Evolutionary conservation across 2,113 vertebrate species (phyloP).

Genomic region (Siphamia tubifer): DNA sequence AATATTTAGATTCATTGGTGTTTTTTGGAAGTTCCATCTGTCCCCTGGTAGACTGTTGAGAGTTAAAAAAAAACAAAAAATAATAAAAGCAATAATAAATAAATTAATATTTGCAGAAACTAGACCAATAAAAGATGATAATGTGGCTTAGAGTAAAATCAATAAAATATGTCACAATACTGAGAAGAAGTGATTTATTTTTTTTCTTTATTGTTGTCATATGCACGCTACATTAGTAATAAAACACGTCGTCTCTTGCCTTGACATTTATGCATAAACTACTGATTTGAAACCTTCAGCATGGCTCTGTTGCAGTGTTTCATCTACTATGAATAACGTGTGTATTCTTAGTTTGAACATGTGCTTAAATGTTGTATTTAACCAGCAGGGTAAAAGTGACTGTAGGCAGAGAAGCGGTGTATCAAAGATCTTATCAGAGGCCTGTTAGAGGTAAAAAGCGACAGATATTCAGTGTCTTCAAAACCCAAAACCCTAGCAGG

Average conservation of each 20-base stretch:
- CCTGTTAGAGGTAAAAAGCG: conserved; percentile 25
- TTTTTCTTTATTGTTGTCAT: neutral
- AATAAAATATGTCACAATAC: too few relatives aligned
- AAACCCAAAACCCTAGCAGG: neutral
- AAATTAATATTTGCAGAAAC: too few relatives aligned
- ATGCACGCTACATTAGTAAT: neutral
- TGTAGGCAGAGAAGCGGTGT: neutral
- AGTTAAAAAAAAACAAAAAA: too few relatives aligned
- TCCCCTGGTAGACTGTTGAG: too few relatives aligned
- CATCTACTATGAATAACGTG: neutral
- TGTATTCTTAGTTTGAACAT: neutral
- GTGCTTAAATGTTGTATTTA: neutral
- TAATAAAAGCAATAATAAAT: too few relatives aligned
- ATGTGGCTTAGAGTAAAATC: conserved; percentile 1
- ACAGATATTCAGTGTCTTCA: neutral
- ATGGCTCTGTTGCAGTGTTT: neutral
- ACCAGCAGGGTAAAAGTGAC: conserved; percentile 8
- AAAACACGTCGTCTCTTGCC: neutral
- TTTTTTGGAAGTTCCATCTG: too few relatives aligned
- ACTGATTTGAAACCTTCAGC: neutral
- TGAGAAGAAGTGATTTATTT: too few relatives aligned
- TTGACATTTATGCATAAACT: neutral
- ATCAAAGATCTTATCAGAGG: conserved; percentile 20
- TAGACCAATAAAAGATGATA: too few relatives aligned
- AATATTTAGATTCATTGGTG: too few relatives aligned